Conservation (phyloP, 2,797 vertebrate species). For the Xyrichtys novacula region DNA sequence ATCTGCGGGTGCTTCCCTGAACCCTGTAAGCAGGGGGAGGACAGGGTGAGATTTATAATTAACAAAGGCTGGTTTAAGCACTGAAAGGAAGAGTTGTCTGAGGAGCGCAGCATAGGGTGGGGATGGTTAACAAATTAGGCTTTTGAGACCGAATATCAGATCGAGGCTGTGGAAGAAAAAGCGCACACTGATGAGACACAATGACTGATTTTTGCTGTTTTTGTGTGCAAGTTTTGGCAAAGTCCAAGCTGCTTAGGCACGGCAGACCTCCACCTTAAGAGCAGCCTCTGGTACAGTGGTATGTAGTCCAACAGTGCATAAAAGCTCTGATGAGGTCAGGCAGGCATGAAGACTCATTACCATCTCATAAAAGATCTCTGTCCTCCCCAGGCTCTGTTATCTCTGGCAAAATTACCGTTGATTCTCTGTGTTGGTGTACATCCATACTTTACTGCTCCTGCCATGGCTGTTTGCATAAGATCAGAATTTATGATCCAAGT, state of each 20-base stretch:
- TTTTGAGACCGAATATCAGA: constrained; percentile 48
- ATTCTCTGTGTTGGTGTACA: constrained; percentile 1
- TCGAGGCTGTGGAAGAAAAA: constrained; percentile 34
- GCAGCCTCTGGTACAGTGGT: constrained; percentile 24
- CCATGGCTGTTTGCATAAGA: constrained; percentile 4
- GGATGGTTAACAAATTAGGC: constrained; percentile 53
- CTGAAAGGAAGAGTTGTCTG: constrained; percentile 60
- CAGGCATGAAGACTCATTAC: constrained; percentile 60
- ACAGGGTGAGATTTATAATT: constrained; percentile 74
- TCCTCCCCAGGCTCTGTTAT: constrained; percentile 46
- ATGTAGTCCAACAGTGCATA: constrained; percentile 32
- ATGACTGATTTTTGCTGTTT: constrained; percentile 42
- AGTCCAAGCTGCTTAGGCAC: constrained; percentile 51
- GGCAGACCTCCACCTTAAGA: constrained; percentile 38
- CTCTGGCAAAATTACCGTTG: constrained; percentile 12
- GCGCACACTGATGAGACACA: constrained; percentile 22
- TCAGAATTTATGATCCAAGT: constrained; percentile 18
- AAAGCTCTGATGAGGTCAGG: constrained; percentile 53
- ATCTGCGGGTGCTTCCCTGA: constrained; percentile 21
- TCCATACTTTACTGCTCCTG: neutral
- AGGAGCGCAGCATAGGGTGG: constrained; percentile 23
- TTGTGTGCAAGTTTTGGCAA: constrained; percentile 46
- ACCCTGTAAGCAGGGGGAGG: constrained; percentile 48
- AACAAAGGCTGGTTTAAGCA: constrained; percentile 69
- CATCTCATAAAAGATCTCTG: constrained; percentile 62